Conservation (phyloP, 2,888 invertebrate genomes). For the Stenodema calcarata region DNA sequence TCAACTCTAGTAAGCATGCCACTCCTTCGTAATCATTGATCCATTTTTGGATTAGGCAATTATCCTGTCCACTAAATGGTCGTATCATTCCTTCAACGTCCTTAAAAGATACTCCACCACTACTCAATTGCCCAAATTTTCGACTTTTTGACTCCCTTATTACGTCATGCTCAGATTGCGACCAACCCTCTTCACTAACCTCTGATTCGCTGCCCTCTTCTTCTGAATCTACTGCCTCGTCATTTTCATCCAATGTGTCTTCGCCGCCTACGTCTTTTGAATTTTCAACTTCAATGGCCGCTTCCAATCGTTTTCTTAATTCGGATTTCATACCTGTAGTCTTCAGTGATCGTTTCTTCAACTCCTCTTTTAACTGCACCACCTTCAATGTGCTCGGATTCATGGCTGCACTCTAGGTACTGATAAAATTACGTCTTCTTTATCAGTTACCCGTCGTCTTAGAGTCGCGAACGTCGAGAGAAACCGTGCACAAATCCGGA, state of each 20-base stretch:
- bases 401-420: constrained; percentile 2
- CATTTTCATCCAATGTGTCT: background rate
- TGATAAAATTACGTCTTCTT: background rate
- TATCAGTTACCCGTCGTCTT: background rate
- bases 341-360: constrained; percentile 12
- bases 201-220: background rate
- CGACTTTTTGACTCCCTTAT: too few relatives aligned
- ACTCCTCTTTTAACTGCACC: background rate
- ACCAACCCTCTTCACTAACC: background rate
- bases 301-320: constrained; percentile 4
- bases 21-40: constrained; percentile 14
- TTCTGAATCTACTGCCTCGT: constrained; percentile 6
- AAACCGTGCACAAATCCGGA: background rate
- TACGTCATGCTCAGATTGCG: too few relatives aligned
- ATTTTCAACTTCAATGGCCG: constrained; percentile 4
- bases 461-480: background rate
- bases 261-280: background rate
- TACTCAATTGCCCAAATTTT: background rate
- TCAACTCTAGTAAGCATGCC: constrained; percentile 21
- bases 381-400: constrained; percentile 8
- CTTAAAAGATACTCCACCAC: constrained; percentile 25
- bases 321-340: constrained; percentile 18
- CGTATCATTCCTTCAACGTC: constrained; percentile 27
- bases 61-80: constrained; percentile 26
- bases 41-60: constrained; percentile 20